Base-by-base conservation (phyloP, 2,888 invertebrate species). In the Rotaria sp. region DNA sequence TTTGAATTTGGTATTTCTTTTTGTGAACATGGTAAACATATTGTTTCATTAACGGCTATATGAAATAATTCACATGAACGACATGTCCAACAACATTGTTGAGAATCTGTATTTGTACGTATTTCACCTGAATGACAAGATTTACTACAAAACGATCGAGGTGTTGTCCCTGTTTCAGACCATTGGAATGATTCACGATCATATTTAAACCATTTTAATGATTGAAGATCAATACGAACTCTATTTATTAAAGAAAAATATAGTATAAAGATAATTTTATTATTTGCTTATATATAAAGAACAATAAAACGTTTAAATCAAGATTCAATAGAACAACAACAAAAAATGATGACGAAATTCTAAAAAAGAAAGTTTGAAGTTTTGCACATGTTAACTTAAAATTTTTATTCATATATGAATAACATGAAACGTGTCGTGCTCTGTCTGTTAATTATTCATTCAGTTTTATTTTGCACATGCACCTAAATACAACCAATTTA, bases 11-110 rank as follows among this genome's bases (percentile, higher is more conserved):
- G 80, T 4, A 45, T 13, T 45, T 80, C 45, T 26, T 80, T 45
- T n/a, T 45, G n/a, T 80, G 45, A 11, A 80, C 80, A 80, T 26
- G 45, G 2, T n/a, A 4, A 2, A 80, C 80, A 80, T 24, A 15
- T n/a, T 80, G 80, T 41, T 26, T 80, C 80, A 45, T 80, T 80
- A 26, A 80, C n/a, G 5, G 80, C n/a, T 45, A 80, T 80, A 13
- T 45, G 41, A 80, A 80, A 80, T 45, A 45, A 2, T 0, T 80
- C 80, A 80, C 80, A 80, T 45, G 26, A 13, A 26, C 80, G 80
- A 45, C 80, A 80, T 80, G 80, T 80, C 80, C 80, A 80, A 45
- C 80, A 80, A 45, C 80, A 80, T 45, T 80, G 80, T n/a, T 80
- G 80, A 38, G 45, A 45, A 45, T 80, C 80, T 21, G 11, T 45